Percentiles rank a stretch among this genome's conserved stretches.
Evolutionary conservation across 2,113 vertebrate species (phyloP).

Genomic region (Gallinago paraguaiae): DNA sequence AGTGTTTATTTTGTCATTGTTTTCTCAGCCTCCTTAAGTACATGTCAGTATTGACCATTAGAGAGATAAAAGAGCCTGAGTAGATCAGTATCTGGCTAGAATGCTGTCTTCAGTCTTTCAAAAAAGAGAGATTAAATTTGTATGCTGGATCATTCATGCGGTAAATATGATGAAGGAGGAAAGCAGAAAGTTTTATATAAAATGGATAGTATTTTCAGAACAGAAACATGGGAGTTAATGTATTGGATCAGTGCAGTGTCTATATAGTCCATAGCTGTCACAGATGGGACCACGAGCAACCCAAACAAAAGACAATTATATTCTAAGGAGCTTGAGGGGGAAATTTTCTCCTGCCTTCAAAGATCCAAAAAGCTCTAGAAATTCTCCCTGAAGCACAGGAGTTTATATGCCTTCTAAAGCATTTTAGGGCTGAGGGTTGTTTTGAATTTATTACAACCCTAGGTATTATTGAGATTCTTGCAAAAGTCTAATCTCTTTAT

Average conservation of each 20-base stretch:
- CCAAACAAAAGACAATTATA: neutral
- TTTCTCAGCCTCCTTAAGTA: slow-evolving; percentile 44
- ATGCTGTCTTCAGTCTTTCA: neutral
- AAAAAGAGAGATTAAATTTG: slow-evolving; percentile 22
- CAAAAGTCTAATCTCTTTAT: neutral
- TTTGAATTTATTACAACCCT: neutral
- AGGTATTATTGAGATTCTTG: neutral
- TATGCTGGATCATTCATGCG: neutral
- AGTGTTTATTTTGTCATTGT: slow-evolving; percentile 57
- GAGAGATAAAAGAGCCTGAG: slow-evolving; percentile 38
- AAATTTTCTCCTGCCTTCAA: neutral
- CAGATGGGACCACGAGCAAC: neutral
- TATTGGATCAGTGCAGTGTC: neutral
- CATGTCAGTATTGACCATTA: slow-evolving; percentile 42
- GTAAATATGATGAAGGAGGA: neutral
- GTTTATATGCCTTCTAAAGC: neutral
- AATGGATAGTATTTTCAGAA: slow-evolving; percentile 24
- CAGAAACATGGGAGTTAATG: neutral
- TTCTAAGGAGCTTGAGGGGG: neutral
- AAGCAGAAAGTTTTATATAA: slow-evolving; percentile 26
- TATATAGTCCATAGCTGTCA: neutral
- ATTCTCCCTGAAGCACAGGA: neutral
- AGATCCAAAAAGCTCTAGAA: neutral
- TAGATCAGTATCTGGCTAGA: neutral
- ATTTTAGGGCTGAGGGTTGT: neutral